Base-by-base conservation (phyloP, 2,113 vertebrate species). In the Tupaia tana region DNA sequence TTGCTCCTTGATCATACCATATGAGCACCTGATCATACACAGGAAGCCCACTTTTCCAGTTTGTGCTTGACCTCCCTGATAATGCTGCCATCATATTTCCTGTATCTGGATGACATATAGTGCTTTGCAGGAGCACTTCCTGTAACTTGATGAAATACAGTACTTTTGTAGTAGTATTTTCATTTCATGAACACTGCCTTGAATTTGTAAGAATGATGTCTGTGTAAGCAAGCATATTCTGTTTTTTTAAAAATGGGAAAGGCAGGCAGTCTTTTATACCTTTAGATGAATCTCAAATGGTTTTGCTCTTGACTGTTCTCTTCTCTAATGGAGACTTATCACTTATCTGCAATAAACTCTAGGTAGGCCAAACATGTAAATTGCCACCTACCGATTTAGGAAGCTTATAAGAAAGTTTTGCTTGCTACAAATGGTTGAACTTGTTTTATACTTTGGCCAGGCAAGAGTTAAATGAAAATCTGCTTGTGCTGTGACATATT, bases 381-480 rank as follows among this genome's bases (percentile, higher is more conserved):
- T 31, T 85, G 20, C 15, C 75, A 83, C 22, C 63, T 74, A 31
- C 74, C 93, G 81, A 73, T 4, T 20, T 20, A 79, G 59, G 66
- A 67, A 73, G 13, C 52, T 31, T 87, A 19, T 25, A 69, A 34
- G 52, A 84, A 92, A 77, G 20, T 22, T 67, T 66, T 25, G 4
- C 54, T 20, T 92, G 58, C 71, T 92, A 16, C 43, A 84, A 79
- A 58, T 89, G 58, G 69, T 81, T 63, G 20, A 9, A 58, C 75
- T 79, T 43, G 58, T 90, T 58, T 27, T 73, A 29, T 56, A 20
- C 59, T 90, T 27, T 90, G 31, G 25, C 13, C 24, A 56, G n/a
- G 70, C 18, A 54, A 4, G 14, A 24, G 87, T 87, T 88, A 89
- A 89, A 78, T 88, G 56, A 77, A 84, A 88, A 85, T 73, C 43